Conservation (phyloP, 1,140 invertebrate genomes). For the Bombus cullumanus region DNA sequence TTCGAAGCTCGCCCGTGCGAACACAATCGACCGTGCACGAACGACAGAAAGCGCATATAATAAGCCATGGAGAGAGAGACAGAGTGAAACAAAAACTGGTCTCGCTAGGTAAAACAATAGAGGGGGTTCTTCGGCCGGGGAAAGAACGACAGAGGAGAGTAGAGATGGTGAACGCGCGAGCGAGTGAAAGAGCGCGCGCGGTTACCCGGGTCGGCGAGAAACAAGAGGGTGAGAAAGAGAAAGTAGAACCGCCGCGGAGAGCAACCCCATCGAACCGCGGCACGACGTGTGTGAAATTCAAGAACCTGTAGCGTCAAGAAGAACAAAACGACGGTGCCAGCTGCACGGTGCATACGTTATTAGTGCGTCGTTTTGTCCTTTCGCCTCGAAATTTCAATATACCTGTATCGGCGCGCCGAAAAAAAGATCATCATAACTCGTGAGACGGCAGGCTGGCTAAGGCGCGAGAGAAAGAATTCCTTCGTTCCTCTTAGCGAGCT, state of each 20-base stretch:
- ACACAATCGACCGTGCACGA: slow-evolving; percentile 65
- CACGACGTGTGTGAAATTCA: slow-evolving; percentile 72
- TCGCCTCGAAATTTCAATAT: slow-evolving; percentile 36
- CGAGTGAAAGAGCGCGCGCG: slow-evolving; percentile 15
- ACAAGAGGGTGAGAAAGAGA: slow-evolving; percentile 12
- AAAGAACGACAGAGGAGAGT: slow-evolving; percentile 14
- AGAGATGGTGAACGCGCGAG: slow-evolving; percentile 27
- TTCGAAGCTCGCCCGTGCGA: slow-evolving; percentile 62
- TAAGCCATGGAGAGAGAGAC: slow-evolving; percentile 66
- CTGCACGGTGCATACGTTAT: slow-evolving; percentile 67
- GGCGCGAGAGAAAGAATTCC: slow-evolving; percentile 32
- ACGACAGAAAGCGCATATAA: slow-evolving; percentile 71
- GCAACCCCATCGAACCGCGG: slow-evolving; percentile 44
- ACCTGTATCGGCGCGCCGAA: slow-evolving; percentile 22
- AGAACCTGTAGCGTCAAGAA: slow-evolving; percentile 72
- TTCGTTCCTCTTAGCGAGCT: slow-evolving; percentile 33
- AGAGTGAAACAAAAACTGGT: slow-evolving; percentile 75
- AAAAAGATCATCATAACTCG: slow-evolving; percentile 49
- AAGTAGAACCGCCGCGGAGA: slow-evolving; percentile 16
- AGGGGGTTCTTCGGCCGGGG: slow-evolving; percentile 39
- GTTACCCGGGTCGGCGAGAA: background rate
- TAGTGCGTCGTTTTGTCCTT: slow-evolving; percentile 53
- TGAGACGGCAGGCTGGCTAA: slow-evolving; percentile 21
- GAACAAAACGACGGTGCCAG: slow-evolving; percentile 69
- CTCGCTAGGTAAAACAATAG: slow-evolving; percentile 76